Evolutionary conservation across 2,888 invertebrate species (phyloP).

Genomic region (Lepidocyrtoides sp.): DNA sequence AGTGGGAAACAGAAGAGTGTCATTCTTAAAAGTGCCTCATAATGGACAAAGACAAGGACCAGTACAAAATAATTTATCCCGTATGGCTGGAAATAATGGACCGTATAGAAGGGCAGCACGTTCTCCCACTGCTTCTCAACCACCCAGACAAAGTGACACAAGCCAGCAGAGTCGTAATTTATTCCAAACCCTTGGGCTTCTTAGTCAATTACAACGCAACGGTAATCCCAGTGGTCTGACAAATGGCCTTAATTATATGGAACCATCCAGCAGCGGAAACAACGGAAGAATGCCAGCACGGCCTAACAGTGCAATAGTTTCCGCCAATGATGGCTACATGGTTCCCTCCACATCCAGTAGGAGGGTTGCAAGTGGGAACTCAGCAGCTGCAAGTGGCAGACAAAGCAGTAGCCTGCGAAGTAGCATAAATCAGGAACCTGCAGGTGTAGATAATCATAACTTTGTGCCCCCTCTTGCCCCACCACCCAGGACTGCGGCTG

Average conservation of each 20-base stretch:
- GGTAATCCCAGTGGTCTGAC: neutral
- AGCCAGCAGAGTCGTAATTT: too few relatives aligned
- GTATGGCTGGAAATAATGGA: too few relatives aligned
- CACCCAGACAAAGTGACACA: too few relatives aligned
- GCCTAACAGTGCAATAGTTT: slow-evolving; percentile 77
- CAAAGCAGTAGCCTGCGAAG: too few relatives aligned
- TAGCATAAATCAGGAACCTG: slow-evolving; percentile 20
- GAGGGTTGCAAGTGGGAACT: slow-evolving; percentile 50
- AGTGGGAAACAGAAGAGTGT: too few relatives aligned
- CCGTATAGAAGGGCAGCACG: too few relatives aligned
- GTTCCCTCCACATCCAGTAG: slow-evolving; percentile 58
- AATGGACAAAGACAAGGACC: too few relatives aligned
- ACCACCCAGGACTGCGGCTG: slow-evolving; percentile 83
- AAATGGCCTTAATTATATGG: slow-evolving; percentile 68
- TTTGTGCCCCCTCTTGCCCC: slow-evolving; percentile 84
- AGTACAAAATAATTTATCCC: too few relatives aligned
- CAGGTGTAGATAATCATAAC: slow-evolving; percentile 73
- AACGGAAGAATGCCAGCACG: slow-evolving; percentile 78
- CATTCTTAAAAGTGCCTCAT: too few relatives aligned
- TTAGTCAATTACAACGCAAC: neutral
- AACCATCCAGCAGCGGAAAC: slow-evolving; percentile 51
- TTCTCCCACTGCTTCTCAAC: too few relatives aligned
- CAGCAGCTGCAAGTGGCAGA: slow-evolving; percentile 4
- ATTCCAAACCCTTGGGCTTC: too few relatives aligned
- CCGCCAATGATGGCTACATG: slow-evolving; percentile 79